Conservation (phyloP, 2,113 vertebrate species). For the Naja naja region DNA sequence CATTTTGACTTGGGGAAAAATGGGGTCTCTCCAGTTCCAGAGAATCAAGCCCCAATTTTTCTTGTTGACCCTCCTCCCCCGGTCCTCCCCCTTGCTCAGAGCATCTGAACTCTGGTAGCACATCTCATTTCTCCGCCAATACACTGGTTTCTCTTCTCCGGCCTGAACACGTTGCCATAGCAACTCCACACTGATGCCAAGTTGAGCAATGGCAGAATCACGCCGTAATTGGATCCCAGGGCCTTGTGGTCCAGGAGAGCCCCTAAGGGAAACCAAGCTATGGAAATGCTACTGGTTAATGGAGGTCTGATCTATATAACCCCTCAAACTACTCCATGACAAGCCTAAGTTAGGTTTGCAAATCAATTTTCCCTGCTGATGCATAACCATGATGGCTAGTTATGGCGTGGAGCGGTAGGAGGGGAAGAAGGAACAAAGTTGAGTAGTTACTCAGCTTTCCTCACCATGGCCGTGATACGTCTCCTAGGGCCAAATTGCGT, state of each 20-base stretch:
- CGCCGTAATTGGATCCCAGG: neutral
- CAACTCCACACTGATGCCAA: neutral
- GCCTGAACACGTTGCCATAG: conserved; percentile 12
- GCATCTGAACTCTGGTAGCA: neutral
- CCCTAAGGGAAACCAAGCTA: neutral
- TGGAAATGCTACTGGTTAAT: neutral
- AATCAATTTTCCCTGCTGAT: neutral
- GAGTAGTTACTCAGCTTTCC: neutral
- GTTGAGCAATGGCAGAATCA: neutral
- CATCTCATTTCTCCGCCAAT: neutral
- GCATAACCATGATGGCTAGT: neutral
- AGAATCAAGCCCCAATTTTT: neutral
- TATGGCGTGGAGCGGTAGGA: too few species aligned
- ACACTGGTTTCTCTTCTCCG: neutral
- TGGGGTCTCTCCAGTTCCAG: neutral
- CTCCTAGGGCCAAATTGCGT: neutral
- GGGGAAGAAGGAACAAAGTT: too few species aligned
- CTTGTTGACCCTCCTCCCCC: neutral
- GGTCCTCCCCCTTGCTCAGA: neutral
- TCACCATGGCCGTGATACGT: neutral
- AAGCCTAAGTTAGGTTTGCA: too few species aligned
- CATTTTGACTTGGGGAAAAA: neutral
- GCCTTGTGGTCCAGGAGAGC: neutral
- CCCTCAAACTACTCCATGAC: neutral
- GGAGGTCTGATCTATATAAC: neutral